Evolutionary conservation across 2,888 invertebrate species (phyloP).

Genomic region (Meiosimyza platycephala): DNA sequence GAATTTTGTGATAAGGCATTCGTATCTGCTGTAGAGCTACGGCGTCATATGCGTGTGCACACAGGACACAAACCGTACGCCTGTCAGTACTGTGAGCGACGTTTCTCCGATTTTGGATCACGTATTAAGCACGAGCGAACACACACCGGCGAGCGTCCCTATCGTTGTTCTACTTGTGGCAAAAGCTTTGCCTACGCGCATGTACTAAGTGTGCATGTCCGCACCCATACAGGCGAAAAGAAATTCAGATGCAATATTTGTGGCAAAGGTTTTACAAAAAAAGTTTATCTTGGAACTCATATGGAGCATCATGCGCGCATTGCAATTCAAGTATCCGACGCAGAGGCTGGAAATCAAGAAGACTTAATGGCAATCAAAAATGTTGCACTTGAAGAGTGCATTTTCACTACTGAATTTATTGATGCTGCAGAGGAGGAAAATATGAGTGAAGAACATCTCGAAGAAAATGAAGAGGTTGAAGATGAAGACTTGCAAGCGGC

Average conservation of each 20-base stretch:
- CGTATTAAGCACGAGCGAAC: conserved; percentile 67
- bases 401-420: conserved; percentile 56
- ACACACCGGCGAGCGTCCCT: conserved; percentile 65
- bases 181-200: conserved; percentile 66
- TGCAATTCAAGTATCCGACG: neutral
- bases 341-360: conserved; percentile 16
- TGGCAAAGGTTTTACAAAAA: conserved; percentile 65
- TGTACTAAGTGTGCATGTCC: conserved; percentile 62
- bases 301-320: conserved; percentile 54
- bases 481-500: conserved; percentile 2
- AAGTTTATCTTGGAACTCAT: conserved; percentile 60
- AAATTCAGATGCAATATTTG: conserved; percentile 63
- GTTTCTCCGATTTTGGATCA: conserved; percentile 67
- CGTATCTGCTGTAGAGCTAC: conserved; percentile 65
- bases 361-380: conserved; percentile 35
- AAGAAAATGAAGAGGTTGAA: conserved; percentile 15
- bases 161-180: conserved; percentile 60
- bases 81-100: conserved; percentile 63
- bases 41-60: conserved; percentile 66
- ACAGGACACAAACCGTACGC: conserved; percentile 66
- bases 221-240: conserved; percentile 65
- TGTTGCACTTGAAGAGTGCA: conserved; percentile 53
- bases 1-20: conserved; percentile 66
- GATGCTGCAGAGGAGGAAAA: conserved; percentile 29
- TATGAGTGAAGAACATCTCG: conserved; percentile 39